Percentiles rank a stretch among this genome's conserved stretches.
phyloP scores from a whole-genome alignment of 2,797 vertebrate genomes.

The Bovichtus variegatus region DNA sequence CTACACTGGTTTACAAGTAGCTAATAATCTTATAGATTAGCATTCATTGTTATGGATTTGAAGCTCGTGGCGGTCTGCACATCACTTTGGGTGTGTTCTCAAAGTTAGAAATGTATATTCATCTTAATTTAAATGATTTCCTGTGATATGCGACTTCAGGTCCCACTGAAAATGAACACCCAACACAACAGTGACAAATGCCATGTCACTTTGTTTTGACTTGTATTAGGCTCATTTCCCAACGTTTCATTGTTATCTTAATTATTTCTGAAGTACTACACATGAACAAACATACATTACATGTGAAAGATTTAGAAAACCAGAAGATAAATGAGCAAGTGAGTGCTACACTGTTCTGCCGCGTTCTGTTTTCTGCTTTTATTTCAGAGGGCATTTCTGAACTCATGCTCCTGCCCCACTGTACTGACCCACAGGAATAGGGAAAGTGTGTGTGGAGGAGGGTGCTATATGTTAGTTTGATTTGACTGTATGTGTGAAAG shows the following conservation, averaged over 20 bases:
- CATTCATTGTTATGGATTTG: not conserved
- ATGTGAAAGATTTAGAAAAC: not conserved
- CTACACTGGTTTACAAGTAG: not conserved
- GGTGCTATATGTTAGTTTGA: slow-evolving; percentile 14
- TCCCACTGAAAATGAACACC: not conserved
- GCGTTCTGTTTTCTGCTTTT: slow-evolving; percentile 18
- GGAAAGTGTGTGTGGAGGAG: slow-evolving; percentile 36
- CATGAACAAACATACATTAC: not conserved
- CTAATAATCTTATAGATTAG: not conserved
- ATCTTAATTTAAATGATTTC: not conserved
- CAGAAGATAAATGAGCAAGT: not conserved
- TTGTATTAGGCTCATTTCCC: not conserved
- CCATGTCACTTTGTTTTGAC: not conserved
- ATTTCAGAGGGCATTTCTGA: slow-evolving; percentile 36
- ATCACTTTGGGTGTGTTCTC: not conserved
- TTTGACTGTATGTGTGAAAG: slow-evolving; percentile 20
- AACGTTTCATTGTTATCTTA: not conserved
- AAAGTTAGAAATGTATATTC: not conserved
- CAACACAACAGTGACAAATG: not conserved
- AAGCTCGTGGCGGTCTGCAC: not conserved
- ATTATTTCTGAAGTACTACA: not conserved
- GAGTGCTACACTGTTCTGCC: slow-evolving; percentile 5
- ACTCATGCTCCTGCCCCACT: slow-evolving; percentile 40
- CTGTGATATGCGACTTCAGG: not conserved
- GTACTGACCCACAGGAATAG: slow-evolving; percentile 59